Percentiles rank a stretch among this genome's conserved stretches.
Evolutionary conservation across 2,888 invertebrate genomes (phyloP).

Genomic region (Gymnoscelis rufifasciata): DNA sequence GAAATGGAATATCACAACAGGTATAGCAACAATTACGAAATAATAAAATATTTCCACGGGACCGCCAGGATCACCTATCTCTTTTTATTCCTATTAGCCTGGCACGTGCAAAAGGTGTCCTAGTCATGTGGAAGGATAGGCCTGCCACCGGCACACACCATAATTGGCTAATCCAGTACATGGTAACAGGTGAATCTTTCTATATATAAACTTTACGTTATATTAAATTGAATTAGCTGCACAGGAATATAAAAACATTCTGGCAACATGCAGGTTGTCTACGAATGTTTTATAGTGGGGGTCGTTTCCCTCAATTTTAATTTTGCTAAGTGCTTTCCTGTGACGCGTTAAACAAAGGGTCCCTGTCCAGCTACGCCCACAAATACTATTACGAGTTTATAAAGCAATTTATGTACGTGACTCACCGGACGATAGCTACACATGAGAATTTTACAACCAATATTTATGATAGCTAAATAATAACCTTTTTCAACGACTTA

Average conservation of each 20-base stretch:
- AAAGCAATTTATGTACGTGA: slow-evolving; percentile 67
- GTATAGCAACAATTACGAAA: slow-evolving; percentile 29
- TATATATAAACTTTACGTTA: slow-evolving; percentile 43
- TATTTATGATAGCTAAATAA: slow-evolving; percentile 35
- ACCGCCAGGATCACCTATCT: slow-evolving; percentile 21
- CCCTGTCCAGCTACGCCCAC: slow-evolving; percentile 67
- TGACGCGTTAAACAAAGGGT: slow-evolving; percentile 71
- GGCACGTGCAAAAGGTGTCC: slow-evolving; percentile 60
- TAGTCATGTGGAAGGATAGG: slow-evolving; percentile 39
- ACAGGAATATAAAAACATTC: slow-evolving; percentile 25
- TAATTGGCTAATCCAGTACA: slow-evolving; percentile 54
- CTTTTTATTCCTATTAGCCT: slow-evolving; percentile 28
- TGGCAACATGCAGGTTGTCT: slow-evolving; percentile 29
- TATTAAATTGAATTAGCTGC: slow-evolving; percentile 29
- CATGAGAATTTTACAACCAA: slow-evolving; percentile 46
- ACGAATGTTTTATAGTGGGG: slow-evolving; percentile 43
- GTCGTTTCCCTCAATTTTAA: slow-evolving; percentile 63
- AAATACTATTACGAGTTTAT: slow-evolving; percentile 53
- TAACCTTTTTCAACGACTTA: slow-evolving; percentile 21
- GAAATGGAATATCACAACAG: slow-evolving; percentile 29
- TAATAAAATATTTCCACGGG: slow-evolving; percentile 26
- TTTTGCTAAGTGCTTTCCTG: slow-evolving; percentile 72
- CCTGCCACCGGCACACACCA: slow-evolving; percentile 35
- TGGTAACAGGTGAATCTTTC: slow-evolving; percentile 57
- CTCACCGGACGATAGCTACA: slow-evolving; percentile 48